Evolutionary conservation across 2,888 invertebrate species (phyloP), one percentile per base, ranked within the genome.

Genomic region (Pharmacophagus antenor): DNA sequence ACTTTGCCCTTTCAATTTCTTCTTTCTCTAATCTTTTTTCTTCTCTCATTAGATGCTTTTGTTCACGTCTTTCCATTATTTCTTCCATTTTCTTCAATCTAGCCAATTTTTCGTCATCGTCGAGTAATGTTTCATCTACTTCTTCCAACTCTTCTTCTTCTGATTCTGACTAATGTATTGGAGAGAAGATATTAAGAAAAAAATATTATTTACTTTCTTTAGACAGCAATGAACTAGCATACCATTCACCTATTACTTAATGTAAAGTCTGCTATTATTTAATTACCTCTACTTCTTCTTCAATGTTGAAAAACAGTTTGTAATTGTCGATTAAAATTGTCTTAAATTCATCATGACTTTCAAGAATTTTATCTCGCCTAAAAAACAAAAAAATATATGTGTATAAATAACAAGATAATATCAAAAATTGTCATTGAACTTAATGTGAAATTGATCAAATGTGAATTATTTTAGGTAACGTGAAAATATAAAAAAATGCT

Each of bases 291-390:
- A 79, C 82, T 31, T 91, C 91, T 0, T 91, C 88, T 60, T 89
- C 76, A 46, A 94, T 88, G 70, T 95, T 93, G 69, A 95, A 94
- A 70, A 94, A 95, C 4, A 96, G 74, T 58, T 92, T 92, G 67
- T 93, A 94, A 80, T 96, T 96, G 2, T 93, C 88, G 25, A 86
- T 84, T 63, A 96, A 84, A 17, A 94, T 82, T 5, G 86, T 74
- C 62, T 90, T 76, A 42, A 95, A 92, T 60, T 94, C 92, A 5
- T 79, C 77, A 25, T 93, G 92, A 20, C 94, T 92, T 0, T 76
- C 76, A 0, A 82, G 59, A 27, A 92, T 92, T 31, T 79, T 74
- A 0, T 75, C 65, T n/a, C 85, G 80, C 55, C 91, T 90, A 72
- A 23, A 74, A 74, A 63, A 63, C 47, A 18, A 21, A 2, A 44